These are phyloP conservation scores for Drosophila merina DNA, from an alignment of 2,888 invertebrate species.

Conservation along the genomic window DNA sequence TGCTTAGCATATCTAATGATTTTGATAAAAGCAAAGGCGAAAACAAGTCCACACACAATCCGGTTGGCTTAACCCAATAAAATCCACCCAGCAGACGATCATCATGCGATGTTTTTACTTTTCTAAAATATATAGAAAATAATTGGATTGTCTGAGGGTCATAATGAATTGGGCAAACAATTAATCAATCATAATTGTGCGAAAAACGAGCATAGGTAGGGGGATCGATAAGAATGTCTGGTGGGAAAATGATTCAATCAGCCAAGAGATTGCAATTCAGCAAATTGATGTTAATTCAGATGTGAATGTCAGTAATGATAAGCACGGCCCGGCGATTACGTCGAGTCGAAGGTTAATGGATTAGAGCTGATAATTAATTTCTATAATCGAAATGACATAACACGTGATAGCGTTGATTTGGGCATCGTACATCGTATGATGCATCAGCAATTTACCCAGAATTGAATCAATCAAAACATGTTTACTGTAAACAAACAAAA, in stretches of 20 bases:
- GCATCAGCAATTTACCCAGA: constrained; percentile 10
- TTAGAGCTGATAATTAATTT: constrained; percentile 23
- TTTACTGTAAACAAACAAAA: constrained; percentile 61
- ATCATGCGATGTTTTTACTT: constrained; percentile 13
- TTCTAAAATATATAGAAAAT: background rate
- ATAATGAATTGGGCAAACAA: background rate
- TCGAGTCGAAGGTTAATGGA: constrained; percentile 46
- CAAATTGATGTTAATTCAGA: constrained; percentile 57
- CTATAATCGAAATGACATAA: constrained; percentile 13
- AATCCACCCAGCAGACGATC: constrained; percentile 5
- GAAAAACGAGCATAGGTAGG: constrained; percentile 8
- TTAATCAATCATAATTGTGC: constrained; percentile 26
- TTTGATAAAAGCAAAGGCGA: constrained; percentile 24
- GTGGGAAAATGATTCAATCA: constrained; percentile 36
- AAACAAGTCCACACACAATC: constrained; percentile 52
- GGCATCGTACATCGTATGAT: constrained; percentile 6
- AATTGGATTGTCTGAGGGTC: constrained; percentile 7
- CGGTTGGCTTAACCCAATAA: constrained; percentile 46
- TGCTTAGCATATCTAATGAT: constrained; percentile 39
- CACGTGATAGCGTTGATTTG: constrained; percentile 29
- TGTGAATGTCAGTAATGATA: constrained; percentile 30
- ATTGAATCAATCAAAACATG: constrained; percentile 50
- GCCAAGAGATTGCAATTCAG: constrained; percentile 4
- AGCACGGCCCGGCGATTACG: constrained; percentile 6
- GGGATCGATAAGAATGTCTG: constrained; percentile 21